phyloP scores from a whole-genome alignment of 2,797 vertebrate genomes.

The Dallia pectoralis region DNA sequence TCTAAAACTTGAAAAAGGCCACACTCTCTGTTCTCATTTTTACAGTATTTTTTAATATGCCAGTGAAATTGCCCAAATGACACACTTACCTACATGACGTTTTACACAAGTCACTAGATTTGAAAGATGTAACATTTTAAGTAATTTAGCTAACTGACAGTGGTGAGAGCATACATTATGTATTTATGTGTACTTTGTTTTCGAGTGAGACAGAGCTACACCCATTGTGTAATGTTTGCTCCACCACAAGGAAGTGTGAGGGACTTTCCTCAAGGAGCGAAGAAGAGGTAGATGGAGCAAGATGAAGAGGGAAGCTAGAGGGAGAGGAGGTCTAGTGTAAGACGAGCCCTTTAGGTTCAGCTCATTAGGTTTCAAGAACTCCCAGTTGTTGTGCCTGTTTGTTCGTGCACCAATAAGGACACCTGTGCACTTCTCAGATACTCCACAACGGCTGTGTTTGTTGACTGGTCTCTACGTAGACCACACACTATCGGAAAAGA shows the following conservation, averaged over 20 bases:
- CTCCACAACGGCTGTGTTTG: background rate
- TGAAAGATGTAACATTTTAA: too few species aligned
- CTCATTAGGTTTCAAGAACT: background rate
- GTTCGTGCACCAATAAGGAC: background rate
- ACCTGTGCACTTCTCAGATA: background rate
- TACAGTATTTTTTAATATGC: too few species aligned
- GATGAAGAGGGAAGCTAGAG: too few species aligned
- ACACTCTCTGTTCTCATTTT: background rate
- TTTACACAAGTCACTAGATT: too few species aligned
- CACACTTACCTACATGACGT: too few species aligned
- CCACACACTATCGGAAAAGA: too few species aligned
- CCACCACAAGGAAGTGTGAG: background rate
- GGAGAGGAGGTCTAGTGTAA: background rate
- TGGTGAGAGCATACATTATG: too few species aligned
- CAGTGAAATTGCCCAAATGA: too few species aligned
- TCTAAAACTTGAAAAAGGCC: background rate
- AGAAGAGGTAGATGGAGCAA: background rate
- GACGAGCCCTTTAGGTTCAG: background rate
- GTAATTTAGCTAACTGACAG: too few species aligned
- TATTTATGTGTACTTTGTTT: too few species aligned
- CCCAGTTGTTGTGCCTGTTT: background rate
- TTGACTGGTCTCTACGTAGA: too few species aligned
- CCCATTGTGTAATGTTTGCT: background rate
- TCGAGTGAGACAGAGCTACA: too few species aligned
- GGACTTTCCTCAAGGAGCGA: background rate